These are phyloP conservation scores for Ctenoplectra terminalis DNA, from an alignment of 1,140 invertebrate species.

Conservation along the genomic window DNA sequence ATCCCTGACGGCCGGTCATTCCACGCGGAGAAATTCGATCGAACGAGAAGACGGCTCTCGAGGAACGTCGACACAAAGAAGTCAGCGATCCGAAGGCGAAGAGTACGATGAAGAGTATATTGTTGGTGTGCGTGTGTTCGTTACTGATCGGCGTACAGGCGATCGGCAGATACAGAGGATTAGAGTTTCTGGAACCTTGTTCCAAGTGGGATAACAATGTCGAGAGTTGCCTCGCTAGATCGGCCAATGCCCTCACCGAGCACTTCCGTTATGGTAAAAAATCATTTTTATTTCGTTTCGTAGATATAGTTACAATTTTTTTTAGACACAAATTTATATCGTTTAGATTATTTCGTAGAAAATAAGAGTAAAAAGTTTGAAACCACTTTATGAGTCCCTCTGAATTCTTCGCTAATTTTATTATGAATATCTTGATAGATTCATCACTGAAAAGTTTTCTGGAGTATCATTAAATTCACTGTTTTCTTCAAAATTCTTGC, in stretches of 20 bases:
- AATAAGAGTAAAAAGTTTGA: too few species aligned
- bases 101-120: constrained; percentile 18
- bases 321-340: too few species aligned
- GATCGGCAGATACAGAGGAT: constrained; percentile 74
- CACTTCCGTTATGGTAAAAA: constrained; percentile 85
- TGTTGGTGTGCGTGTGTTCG: constrained; percentile 57
- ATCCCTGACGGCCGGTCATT: constrained; percentile 77
- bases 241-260: constrained; percentile 88
- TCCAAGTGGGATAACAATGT: constrained; percentile 87
- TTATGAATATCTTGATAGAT: too few species aligned
- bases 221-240: constrained; percentile 88
- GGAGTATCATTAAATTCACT: too few species aligned
- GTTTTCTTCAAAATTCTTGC: too few species aligned
- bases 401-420: too few species aligned
- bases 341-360: too few species aligned
- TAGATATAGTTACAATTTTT: too few species aligned
- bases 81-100: neutral
- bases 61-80: neutral
- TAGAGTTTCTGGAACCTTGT: constrained; percentile 87
- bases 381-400: too few species aligned
- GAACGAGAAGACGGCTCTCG: neutral
- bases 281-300: neutral
- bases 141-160: constrained; percentile 62
- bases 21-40: constrained; percentile 73
- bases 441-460: too few species aligned